These are phyloP conservation scores for Watsonalla binaria DNA, from an alignment of 2,888 invertebrate genomes.

Conservation along the genomic window DNA sequence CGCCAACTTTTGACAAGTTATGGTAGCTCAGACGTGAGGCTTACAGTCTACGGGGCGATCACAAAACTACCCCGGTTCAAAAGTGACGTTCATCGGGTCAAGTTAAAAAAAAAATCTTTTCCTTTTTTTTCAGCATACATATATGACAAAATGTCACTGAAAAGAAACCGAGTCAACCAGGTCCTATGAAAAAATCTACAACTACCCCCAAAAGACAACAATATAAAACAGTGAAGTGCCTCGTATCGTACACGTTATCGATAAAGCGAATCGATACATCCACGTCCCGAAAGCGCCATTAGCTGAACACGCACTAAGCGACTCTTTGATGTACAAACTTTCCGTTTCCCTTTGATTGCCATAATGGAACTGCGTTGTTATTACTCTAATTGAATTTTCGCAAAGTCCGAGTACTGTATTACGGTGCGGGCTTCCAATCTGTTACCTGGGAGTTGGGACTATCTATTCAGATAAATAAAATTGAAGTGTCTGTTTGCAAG, in stretches of 20 bases:
- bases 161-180: no score
- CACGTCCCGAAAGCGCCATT: conserved; percentile 46
- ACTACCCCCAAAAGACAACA: no score
- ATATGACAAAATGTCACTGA: no score
- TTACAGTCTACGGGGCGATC: no score
- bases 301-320: conserved; percentile 54
- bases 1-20: no score
- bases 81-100: no score
- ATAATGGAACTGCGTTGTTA: conserved; percentile 71
- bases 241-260: conserved; percentile 16
- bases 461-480: conserved; percentile 1
- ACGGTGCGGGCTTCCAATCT: conserved; percentile 28
- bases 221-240: neutral
- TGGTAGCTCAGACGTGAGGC: no score
- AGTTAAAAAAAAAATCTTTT: no score
- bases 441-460: conserved; percentile 22
- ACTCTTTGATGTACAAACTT: conserved; percentile 73
- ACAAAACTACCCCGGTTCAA: no score
- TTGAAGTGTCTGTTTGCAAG: conserved; percentile 3
- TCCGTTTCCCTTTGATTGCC: conserved; percentile 72
- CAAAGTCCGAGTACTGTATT: conserved; percentile 40
- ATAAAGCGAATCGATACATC: conserved; percentile 22
- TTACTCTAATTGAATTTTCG: conserved; percentile 74
- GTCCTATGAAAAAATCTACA: no score
- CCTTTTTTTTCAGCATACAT: no score